Base-by-base conservation (phyloP, 1,140 invertebrate species). In the Harlomillsia oculata region DNA sequence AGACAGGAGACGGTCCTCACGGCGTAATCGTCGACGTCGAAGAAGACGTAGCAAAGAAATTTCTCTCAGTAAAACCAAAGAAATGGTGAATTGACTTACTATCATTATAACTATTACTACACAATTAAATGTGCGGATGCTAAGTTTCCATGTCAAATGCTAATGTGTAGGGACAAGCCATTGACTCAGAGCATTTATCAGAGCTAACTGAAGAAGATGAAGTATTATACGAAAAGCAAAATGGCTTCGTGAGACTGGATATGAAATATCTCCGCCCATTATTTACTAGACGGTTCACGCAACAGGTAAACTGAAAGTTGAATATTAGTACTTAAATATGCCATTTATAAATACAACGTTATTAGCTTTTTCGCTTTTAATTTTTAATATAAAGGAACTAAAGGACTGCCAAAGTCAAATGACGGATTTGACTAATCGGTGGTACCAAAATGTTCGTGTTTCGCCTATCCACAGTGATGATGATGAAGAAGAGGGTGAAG, bases 351-450 rank as follows among this genome's bases (percentile, higher is more conserved):
- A n/a, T 34, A 9, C 8, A n/a, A 34, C n/a, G 8, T 13, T 11
- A n/a, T 41, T 41, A 41, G 25, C 48, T 49, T 32, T 37, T 28
- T 32, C n/a, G 6, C 62, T 65, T 61, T 67, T 67, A 8, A n/a
- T 44, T n/a, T 26, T 44, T 4, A 4, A 40, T 20, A 6, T 9
- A 4, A 76, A 94, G 80, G 91, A 97, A 75, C 71, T 97, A 41
- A 89, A 89, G 69, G 91, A 95, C 71, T 94, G 92, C 67, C 89
- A 91, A 69, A 90, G 84, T 43, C 90, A 95, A 75, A 96, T 97
- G 90, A 89, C 87, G 5, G 87, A 91, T 73, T 74, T 97, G 41
- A 94, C 91, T 1, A 93, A 94, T 70, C 87, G 95, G 69, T 97
- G 92, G 92, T 95, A 95, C 74, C 88, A 95, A 70, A 90, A 89